These are phyloP conservation scores for Chaetops frenatus DNA, from an alignment of 2,113 vertebrate genomes.

Conservation along the genomic window DNA sequence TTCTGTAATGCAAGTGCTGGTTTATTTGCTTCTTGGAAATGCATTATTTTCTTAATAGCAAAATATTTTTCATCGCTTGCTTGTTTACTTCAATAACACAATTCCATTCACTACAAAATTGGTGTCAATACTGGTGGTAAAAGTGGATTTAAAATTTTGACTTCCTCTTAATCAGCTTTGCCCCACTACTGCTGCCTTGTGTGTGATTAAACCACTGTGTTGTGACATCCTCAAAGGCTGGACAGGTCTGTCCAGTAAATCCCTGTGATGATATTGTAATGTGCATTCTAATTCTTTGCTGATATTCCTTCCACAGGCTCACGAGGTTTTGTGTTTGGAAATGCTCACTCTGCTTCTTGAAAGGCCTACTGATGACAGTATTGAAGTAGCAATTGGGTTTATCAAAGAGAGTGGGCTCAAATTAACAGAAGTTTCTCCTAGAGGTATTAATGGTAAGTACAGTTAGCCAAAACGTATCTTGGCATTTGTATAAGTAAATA, in stretches of 20 bases:
- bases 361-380: slow-evolving; percentile 95
- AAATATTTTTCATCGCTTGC: not conserved
- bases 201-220: not conserved
- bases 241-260: not conserved
- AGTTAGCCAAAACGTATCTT: not conserved
- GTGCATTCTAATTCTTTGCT: not conserved
- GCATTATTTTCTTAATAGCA: not conserved
- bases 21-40: not conserved
- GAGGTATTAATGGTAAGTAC: slow-evolving; percentile 89
- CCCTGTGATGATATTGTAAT: not conserved
- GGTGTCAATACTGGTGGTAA: not conserved
- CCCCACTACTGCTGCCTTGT: not conserved
- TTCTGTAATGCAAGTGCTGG: not conserved
- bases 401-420: slow-evolving; percentile 97
- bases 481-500: not conserved
- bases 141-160: not conserved
- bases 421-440: slow-evolving; percentile 92
- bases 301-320: slow-evolving; percentile 74
- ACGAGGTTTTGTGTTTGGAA: slow-evolving; percentile 95
- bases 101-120: not conserved
- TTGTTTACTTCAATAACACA: not conserved
- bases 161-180: not conserved
- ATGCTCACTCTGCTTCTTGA: slow-evolving; percentile 97
- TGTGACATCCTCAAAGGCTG: not conserved
- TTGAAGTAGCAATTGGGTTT: slow-evolving; percentile 95